These are phyloP conservation scores for Nerophis lumbriciformis DNA, from an alignment of 2,113 vertebrate species.

Conservation along the genomic window DNA sequence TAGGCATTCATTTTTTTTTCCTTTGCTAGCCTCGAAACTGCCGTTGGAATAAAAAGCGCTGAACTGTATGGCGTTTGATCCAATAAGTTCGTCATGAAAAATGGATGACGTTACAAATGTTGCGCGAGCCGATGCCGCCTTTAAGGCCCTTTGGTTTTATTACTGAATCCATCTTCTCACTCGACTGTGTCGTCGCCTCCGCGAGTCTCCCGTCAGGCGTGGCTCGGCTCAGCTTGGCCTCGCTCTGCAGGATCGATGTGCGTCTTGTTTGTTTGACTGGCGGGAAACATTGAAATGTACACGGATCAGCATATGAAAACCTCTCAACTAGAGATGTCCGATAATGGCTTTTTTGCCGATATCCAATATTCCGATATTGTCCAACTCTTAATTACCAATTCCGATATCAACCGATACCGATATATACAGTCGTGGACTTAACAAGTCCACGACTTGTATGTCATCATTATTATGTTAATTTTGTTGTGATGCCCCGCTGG, in stretches of 20 bases:
- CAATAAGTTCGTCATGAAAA: background rate
- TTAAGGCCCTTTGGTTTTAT: constrained; percentile 47
- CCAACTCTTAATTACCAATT: no score
- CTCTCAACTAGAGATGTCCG: no score
- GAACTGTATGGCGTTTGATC: background rate
- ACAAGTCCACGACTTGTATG: no score
- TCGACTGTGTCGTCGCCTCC: constrained; percentile 21
- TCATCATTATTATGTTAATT: no score
- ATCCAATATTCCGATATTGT: no score
- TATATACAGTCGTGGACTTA: no score
- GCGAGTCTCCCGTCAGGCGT: constrained; percentile 19
- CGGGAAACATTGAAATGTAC: constrained; percentile 19
- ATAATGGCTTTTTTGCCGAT: no score
- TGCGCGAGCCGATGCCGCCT: constrained; percentile 38
- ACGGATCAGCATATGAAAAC: constrained; percentile 13
- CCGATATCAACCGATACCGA: no score
- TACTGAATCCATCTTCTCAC: constrained; percentile 42
- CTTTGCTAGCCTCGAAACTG: no score
- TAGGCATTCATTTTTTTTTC: no score
- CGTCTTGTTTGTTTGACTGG: constrained; percentile 14
- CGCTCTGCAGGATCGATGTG: constrained; percentile 17
- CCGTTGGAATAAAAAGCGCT: background rate
- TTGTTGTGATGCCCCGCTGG: no score
- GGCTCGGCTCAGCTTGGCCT: constrained; percentile 4
- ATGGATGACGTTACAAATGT: constrained; percentile 2